Evolutionary conservation across 2,888 invertebrate genomes (phyloP).

Genomic region (Catocala nupta): DNA sequence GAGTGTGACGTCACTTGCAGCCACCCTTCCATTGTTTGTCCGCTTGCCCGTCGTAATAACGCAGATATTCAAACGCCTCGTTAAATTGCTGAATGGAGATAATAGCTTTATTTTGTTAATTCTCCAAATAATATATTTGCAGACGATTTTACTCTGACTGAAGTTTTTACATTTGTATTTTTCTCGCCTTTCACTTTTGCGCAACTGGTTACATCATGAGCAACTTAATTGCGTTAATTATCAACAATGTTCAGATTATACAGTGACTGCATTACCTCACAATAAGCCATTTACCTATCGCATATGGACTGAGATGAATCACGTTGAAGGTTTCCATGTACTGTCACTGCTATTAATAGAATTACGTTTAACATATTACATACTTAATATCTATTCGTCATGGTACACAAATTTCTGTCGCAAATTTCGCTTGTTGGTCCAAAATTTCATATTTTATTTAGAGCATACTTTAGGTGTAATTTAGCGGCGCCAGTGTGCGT

Average conservation of each 20-base stretch:
- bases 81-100: conserved; percentile 6
- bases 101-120: conserved; percentile 14
- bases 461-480: not conserved
- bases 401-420: not conserved
- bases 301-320: conserved; percentile 15
- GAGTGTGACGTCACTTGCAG: conserved; percentile 38
- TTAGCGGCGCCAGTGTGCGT: conserved; percentile 10
- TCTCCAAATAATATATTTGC: conserved; percentile 1
- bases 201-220: conserved; percentile 22
- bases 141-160: not conserved
- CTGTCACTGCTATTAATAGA: conserved; percentile 24
- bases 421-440: not conserved
- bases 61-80: conserved; percentile 1
- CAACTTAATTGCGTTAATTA: conserved; percentile 22
- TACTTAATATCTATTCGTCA: not conserved
- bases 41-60: conserved; percentile 15
- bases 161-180: not conserved
- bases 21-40: conserved; percentile 31
- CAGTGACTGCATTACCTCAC: conserved; percentile 12
- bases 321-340: conserved; percentile 18
- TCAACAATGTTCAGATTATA: conserved; percentile 20
- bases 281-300: conserved; percentile 2
- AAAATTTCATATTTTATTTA: not conserved
- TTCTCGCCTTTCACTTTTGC: conserved; percentile 13
- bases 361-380: not conserved